phyloP scores from a whole-genome alignment of 2,797 vertebrate genomes.

The Darevskia mixta region DNA sequence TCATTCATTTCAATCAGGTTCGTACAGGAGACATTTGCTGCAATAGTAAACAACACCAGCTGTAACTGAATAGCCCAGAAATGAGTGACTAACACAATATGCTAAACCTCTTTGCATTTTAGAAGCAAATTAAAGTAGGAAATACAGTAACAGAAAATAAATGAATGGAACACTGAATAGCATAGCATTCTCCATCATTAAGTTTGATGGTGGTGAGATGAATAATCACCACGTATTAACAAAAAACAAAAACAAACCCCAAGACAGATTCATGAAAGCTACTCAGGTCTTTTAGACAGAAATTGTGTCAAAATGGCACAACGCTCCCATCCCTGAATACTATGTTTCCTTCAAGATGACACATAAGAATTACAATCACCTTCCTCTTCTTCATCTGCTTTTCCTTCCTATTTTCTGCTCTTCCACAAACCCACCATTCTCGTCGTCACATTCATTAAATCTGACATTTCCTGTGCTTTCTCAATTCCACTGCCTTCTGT shows the following conservation, averaged over 20 bases:
- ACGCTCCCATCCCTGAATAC: slow-evolving; percentile 27
- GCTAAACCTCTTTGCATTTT: slow-evolving; percentile 56
- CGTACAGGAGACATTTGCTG: slow-evolving; percentile 11
- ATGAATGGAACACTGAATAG: slow-evolving; percentile 52
- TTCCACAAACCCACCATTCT: background rate
- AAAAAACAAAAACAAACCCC: background rate
- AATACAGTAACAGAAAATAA: slow-evolving; percentile 47
- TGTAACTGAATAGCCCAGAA: slow-evolving; percentile 63
- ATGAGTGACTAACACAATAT: slow-evolving; percentile 55
- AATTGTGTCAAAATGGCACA: background rate
- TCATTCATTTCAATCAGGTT: slow-evolving; percentile 38
- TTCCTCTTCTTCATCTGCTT: slow-evolving; percentile 39
- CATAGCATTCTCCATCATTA: slow-evolving; percentile 50
- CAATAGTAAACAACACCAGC: slow-evolving; percentile 63
- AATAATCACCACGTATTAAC: slow-evolving; percentile 41
- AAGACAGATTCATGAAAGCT: slow-evolving; percentile 43
- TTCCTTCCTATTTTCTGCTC: background rate
- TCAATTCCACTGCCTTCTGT: slow-evolving; percentile 27
- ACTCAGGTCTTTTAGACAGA: slow-evolving; percentile 21
- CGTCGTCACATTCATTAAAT: slow-evolving; percentile 8
- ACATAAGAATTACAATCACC: slow-evolving; percentile 21
- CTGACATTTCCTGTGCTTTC: background rate
- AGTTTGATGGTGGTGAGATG: slow-evolving; percentile 30
- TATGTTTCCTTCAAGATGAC: slow-evolving; percentile 34
- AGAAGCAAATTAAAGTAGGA: slow-evolving; percentile 49